Conservation (phyloP, 2,888 invertebrate species). For the Eilema sororculum region DNA sequence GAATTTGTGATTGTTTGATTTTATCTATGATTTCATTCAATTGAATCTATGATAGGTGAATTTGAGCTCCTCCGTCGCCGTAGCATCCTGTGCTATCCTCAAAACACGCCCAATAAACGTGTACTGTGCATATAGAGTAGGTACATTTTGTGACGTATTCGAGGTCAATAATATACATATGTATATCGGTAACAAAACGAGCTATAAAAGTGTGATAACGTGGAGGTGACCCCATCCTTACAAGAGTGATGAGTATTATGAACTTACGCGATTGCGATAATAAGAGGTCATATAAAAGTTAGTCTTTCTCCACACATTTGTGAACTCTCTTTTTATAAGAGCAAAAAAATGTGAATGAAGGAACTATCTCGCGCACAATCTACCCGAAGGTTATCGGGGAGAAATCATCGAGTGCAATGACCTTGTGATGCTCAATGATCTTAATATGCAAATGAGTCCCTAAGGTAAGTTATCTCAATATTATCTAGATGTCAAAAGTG, state of each 20-base stretch:
- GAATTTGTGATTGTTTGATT: no score
- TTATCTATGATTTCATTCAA: no score
- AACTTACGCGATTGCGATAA: slow-evolving; percentile 2
- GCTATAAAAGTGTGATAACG: not conserved
- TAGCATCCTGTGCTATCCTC: no score
- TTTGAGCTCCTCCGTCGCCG: no score
- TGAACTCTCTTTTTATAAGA: not conserved
- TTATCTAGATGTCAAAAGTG: no score
- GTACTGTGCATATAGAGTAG: no score
- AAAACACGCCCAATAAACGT: no score
- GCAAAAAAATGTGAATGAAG: not conserved
- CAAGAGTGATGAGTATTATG: not conserved
- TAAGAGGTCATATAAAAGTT: not conserved
- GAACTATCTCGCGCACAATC: not conserved
- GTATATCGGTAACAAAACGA: not conserved
- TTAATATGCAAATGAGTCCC: not conserved
- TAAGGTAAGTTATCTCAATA: not conserved
- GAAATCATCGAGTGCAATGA: not conserved
- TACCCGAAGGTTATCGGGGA: not conserved
- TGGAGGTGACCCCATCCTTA: not conserved
- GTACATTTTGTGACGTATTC: no score
- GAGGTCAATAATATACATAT: no score
- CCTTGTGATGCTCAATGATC: not conserved
- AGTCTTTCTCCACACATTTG: not conserved
- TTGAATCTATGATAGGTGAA: no score